phyloP scores from a whole-genome alignment of 2,113 vertebrate species.

The Pelusios castaneus region DNA sequence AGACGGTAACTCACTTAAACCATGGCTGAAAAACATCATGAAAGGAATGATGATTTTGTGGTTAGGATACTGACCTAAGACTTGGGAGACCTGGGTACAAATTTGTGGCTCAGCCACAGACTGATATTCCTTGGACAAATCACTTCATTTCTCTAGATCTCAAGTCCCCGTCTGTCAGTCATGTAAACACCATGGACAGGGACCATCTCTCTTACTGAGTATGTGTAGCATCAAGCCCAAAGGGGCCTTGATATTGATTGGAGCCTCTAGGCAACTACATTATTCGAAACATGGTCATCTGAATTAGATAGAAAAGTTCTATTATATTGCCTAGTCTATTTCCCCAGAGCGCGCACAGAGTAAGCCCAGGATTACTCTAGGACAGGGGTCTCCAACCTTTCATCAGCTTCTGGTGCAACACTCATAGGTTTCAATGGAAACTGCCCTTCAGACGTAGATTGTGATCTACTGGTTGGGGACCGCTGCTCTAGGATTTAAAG shows the following conservation, averaged over 20 bases:
- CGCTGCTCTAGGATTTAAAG: neutral
- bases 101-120: neutral
- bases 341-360: neutral
- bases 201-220: neutral
- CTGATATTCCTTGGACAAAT: neutral
- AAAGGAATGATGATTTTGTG: neutral
- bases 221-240: neutral
- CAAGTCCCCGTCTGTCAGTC: neutral
- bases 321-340: neutral
- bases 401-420: too few relatives aligned
- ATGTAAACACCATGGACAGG: neutral
- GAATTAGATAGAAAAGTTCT: neutral
- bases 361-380: neutral
- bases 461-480: too few relatives aligned
- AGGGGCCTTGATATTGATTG: neutral
- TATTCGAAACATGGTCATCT: neutral
- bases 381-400: too few relatives aligned
- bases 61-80: neutral
- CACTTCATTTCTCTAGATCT: neutral
- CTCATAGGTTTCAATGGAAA: too few relatives aligned
- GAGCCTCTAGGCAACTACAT: neutral
- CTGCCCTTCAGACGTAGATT: too few relatives aligned
- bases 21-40: neutral
- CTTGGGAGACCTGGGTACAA: neutral
- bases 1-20: neutral